Evolutionary conservation across 2,888 invertebrate species (phyloP).

Genomic region (Lepetodrilus schrolli): DNA sequence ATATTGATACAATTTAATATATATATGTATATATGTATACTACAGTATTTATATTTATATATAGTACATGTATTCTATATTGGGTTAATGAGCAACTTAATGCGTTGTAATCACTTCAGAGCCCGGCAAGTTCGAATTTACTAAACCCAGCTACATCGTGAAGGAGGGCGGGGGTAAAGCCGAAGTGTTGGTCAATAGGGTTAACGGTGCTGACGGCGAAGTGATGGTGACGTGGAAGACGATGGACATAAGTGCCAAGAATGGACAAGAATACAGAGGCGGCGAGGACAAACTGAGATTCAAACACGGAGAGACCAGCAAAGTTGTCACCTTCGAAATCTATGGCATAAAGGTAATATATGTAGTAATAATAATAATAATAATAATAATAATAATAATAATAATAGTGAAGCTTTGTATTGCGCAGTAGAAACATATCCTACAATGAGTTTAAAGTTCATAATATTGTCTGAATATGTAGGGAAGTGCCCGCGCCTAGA

Average conservation of each 20-base stretch:
- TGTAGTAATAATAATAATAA: no score
- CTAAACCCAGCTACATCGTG: slow-evolving; percentile 78
- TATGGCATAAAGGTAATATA: slow-evolving; percentile 78
- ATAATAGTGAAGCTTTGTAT: no score
- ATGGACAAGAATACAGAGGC: slow-evolving; percentile 78
- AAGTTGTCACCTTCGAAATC: slow-evolving; percentile 78
- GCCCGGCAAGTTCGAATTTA: slow-evolving; percentile 78
- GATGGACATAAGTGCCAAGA: slow-evolving; percentile 78
- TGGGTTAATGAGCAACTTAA: no score
- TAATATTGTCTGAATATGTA: no score
- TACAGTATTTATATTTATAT: no score
- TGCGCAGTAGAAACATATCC: no score
- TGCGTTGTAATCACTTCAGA: slow-evolving; percentile 72
- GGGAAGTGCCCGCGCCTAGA: no score
- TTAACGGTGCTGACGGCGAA: slow-evolving; percentile 78
- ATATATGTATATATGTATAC: no score
- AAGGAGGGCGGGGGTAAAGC: slow-evolving; percentile 78
- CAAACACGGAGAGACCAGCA: slow-evolving; percentile 76
- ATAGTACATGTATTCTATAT: no score
- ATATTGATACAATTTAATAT: no score
- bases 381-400: no score
- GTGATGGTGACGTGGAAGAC: slow-evolving; percentile 78
- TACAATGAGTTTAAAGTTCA: no score
- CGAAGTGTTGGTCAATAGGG: slow-evolving; percentile 76
- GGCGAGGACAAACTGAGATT: slow-evolving; percentile 77